phyloP scores from a whole-genome alignment of 2,888 invertebrate genomes.

The Lochmaea crataegi region DNA sequence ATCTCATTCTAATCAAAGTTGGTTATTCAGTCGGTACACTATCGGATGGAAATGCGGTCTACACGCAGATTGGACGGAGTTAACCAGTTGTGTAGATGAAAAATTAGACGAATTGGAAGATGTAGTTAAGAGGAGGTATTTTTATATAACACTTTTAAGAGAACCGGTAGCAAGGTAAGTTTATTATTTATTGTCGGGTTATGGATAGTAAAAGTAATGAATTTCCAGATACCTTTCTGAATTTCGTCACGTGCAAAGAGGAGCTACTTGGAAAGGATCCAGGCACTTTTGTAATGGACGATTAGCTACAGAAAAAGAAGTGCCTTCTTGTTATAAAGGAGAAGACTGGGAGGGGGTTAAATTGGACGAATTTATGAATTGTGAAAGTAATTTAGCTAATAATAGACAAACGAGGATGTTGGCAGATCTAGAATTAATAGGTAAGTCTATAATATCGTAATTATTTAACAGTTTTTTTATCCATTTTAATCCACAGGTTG shows the following conservation, averaged over 20 bases:
- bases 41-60: constrained; percentile 99
- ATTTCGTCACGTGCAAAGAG: constrained; percentile 95
- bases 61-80: constrained; percentile 98
- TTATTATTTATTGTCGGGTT: neutral
- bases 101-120: constrained; percentile 93
- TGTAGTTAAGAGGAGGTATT: constrained; percentile 75
- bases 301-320: constrained; percentile 81
- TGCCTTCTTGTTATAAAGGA: constrained; percentile 83
- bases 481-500: constrained; percentile 69
- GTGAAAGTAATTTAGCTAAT: constrained; percentile 93
- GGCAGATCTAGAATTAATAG: constrained; percentile 93
- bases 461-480: neutral
- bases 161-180: constrained; percentile 84
- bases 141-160: constrained; percentile 94
- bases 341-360: constrained; percentile 91
- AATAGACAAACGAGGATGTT: constrained; percentile 99
- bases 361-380: constrained; percentile 90
- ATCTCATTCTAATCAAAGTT: constrained; percentile 92
- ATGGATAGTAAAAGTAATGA: neutral
- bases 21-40: constrained; percentile 97
- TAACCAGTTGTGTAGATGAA: constrained; percentile 91
- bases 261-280: constrained; percentile 94
- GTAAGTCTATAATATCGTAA: constrained; percentile 38
- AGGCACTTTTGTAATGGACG: constrained; percentile 80
- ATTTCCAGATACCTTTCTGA: constrained; percentile 84